Conservation (phyloP, 2,888 invertebrate genomes). For the Ctena decussata region DNA sequence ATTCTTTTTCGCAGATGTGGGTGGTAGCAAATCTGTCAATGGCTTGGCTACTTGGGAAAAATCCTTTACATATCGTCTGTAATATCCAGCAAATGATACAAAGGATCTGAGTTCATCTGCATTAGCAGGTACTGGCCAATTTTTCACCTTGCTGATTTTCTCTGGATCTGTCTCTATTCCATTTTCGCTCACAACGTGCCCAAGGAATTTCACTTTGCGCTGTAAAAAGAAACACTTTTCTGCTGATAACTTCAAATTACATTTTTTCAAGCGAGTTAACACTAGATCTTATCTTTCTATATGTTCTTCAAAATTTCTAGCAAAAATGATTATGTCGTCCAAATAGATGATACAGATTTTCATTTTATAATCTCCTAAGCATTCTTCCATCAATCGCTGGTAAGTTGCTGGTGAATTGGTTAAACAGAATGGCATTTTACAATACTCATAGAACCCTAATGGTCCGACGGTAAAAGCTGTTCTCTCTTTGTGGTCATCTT, state of each 20-base stretch:
- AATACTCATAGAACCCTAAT: neutral
- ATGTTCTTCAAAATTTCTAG: conserved; percentile 46
- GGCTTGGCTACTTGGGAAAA: conserved; percentile 49
- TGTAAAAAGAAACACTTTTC: conserved; percentile 52
- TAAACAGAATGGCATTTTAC: conserved; percentile 16
- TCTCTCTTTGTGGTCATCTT: neutral
- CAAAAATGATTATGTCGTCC: conserved; percentile 66
- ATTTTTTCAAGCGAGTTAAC: conserved; percentile 26
- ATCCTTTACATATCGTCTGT: conserved; percentile 37
- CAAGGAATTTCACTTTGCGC: conserved; percentile 40
- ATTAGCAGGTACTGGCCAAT: neutral
- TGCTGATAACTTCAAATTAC: conserved; percentile 52
- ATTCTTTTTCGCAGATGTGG: neutral
- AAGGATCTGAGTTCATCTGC: neutral
- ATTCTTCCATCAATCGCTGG: conserved; percentile 57
- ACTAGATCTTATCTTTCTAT: conserved; percentile 50
- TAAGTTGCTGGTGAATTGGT: too few relatives aligned
- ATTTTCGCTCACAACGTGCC: conserved; percentile 47
- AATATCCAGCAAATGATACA: neutral
- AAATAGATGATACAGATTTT: conserved; percentile 54
- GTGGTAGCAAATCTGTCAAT: conserved; percentile 40
- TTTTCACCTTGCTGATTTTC: neutral
- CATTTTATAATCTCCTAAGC: conserved; percentile 41
- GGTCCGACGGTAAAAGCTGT: neutral
- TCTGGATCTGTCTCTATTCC: conserved; percentile 60